Evolutionary conservation across 2,797 vertebrate species (phyloP).

Genomic region (Pampus argenteus): DNA sequence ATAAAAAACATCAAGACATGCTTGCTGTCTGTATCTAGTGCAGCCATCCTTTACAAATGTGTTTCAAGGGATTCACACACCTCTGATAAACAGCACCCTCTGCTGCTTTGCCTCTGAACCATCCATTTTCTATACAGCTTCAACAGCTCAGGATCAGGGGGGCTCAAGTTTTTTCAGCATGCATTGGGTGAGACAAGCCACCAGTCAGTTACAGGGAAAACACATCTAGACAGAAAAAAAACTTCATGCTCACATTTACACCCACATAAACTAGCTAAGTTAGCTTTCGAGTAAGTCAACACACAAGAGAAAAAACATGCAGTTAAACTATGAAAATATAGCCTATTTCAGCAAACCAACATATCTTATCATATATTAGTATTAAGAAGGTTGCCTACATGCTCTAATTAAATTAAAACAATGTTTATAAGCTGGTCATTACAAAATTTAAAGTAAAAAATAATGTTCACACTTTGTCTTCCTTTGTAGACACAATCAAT

Average conservation of each 20-base stretch:
- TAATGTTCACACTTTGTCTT: conserved; percentile 2
- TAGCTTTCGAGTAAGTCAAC: neutral
- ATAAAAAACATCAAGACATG: conserved; percentile 10
- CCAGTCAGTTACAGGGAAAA: conserved; percentile 1
- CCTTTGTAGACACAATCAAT: conserved; percentile 10
- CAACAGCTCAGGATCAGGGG: neutral
- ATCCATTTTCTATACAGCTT: neutral
- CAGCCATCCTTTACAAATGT: conserved; percentile 2
- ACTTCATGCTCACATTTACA: neutral
- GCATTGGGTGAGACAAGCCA: conserved; percentile 11
- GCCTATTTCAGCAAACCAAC: conserved; percentile 9
- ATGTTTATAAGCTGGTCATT: neutral
- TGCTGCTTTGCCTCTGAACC: conserved; percentile 70
- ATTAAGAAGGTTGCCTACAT: neutral
- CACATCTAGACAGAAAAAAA: neutral
- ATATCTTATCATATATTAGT: neutral
- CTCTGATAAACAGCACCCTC: conserved; percentile 79
- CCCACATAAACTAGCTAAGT: neutral
- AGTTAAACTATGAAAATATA: conserved; percentile 2
- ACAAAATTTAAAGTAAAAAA: conserved; percentile 7
- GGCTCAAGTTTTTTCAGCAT: conserved; percentile 25
- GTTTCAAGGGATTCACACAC: conserved; percentile 12
- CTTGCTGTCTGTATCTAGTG: conserved; percentile 4
- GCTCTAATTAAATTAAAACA: conserved; percentile 3
- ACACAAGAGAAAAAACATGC: neutral